Base-by-base conservation (phyloP, 2,113 vertebrate species). In the Labrus mixtus region DNA sequence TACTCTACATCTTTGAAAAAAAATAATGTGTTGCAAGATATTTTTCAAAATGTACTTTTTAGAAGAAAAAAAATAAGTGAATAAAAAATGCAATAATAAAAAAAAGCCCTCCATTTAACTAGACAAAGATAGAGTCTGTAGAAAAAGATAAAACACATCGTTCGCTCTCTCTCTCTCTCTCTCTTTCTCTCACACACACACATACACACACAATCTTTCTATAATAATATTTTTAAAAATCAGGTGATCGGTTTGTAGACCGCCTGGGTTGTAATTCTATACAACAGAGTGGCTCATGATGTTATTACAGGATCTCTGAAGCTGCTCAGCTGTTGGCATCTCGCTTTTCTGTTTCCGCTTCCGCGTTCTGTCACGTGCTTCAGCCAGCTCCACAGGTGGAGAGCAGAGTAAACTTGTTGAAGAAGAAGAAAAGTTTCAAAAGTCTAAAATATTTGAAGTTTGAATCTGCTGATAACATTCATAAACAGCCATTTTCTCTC, bases 361-460 rank as follows among this genome's bases (percentile, higher is more conserved):
- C 91, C 92, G 83, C 80, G 81, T 92, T 75, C 22, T 82, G 82
- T 90, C 91, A 92, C 88, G 90, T 93, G 91, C 13, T 43, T 1
- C 43, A 5, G 46, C 33, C 60, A 69, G 75, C 65, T 77, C 90
- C 79, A 91, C 91, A 91, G 90, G 89, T 92, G 85, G 87, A 68
- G 66, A 36, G 66, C 19, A 2, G 46, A 45, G 53, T 2, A 43
- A 82, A 83, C 62, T 82, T 82, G 37, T 23, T 53, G 60, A 46
- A 71, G 61, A 23, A 59, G 64, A 10, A 45, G 68, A 63, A 51
- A 61, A 65, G 19, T 6, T 25, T 10, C 3, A 16, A 10, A 25
- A 19, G 7, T 8, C 10, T 16, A 10, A 65, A 17, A 0, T 43
- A 45, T 64, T 22, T 17, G 39, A 33, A 54, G 48, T 10, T 29